These are phyloP conservation scores for Podocnemis expansa DNA, from an alignment of 2,113 vertebrate genomes.

Conservation along the genomic window DNA sequence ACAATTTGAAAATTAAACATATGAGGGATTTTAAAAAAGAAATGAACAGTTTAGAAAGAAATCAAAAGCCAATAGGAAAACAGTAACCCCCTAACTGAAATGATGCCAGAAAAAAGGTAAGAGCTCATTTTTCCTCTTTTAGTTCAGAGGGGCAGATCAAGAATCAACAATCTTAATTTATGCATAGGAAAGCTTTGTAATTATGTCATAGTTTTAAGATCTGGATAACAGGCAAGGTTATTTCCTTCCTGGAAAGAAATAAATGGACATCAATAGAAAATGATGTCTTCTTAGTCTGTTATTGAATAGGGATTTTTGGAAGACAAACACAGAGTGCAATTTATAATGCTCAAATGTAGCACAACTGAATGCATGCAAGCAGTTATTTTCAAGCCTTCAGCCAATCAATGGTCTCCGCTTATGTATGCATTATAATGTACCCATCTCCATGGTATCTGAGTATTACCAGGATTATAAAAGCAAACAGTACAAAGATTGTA, in stretches of 20 bases:
- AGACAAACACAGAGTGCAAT: neutral
- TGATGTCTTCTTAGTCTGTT: neutral
- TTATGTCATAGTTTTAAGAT: neutral
- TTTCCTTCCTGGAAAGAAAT: neutral
- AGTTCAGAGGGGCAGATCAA: constrained; percentile 4
- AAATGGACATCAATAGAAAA: neutral
- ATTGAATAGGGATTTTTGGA: neutral
- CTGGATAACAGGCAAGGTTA: neutral
- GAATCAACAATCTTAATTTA: neutral
- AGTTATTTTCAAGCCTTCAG: neutral
- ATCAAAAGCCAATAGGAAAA: neutral
- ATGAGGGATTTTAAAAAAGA: neutral
- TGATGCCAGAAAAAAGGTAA: constrained; percentile 2
- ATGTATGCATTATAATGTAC: neutral
- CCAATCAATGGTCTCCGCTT: neutral
- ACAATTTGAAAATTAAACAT: neutral
- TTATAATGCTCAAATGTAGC: neutral
- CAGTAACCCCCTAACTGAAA: neutral
- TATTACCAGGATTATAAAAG: neutral
- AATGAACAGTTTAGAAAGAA: neutral
- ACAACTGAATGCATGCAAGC: neutral
- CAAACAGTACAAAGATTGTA: neutral
- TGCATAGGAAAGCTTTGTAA: neutral
- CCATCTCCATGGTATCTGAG: neutral
- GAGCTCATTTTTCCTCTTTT: constrained; percentile 5